Base-by-base conservation (phyloP, 2,797 vertebrate species). In the Vultur gryphus region DNA sequence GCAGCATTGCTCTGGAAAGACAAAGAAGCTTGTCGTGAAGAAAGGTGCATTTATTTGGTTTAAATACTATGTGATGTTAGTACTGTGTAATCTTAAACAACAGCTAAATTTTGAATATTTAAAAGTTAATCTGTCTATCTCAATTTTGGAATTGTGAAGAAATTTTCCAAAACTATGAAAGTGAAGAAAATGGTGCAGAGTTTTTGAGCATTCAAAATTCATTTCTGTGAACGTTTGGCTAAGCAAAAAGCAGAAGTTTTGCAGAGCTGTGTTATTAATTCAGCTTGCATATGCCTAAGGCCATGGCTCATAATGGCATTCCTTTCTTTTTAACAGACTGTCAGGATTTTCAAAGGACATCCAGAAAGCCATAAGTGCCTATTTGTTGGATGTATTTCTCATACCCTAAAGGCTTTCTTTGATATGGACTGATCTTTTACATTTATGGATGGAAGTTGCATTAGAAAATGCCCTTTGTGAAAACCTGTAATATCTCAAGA, bases 261-360 rank as follows among this genome's bases (percentile, higher is more conserved):
- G 51, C 82, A 95, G 88, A 95, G 80, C 90, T 75, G 35, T 94
- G 86, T 94, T 96, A 97, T 97, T 97, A 97, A 97, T 97, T 97
- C 94, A 95, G 81, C 89, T 91, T 93, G 82, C 92, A 70, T 77
- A 82, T 89, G 97, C 97, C 97, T 95, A 92, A 59, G 96, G 97
- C 96, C 89, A 95, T 93, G 93, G 95, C 95, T 97, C 96, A 93
- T 96, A 97, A 97, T 96, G 97, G 87, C 87, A 93, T 97, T 97
- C 93, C 95, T 96, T 96, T 96, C 96, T 92, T 97, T 96, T 96
- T 94, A 97, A 96, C 93, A 92, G 91, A 95, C 95, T 97, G 96
- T 96, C 96, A 95, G 65, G 95, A 96, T 95, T 95, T 97, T 96
- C 96, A 97, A 96, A 97, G 97, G 96, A 97, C 96, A 97, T 96